A percentile compares a stretch with the other conserved stretches of the same genome.
Evolutionary conservation across 2,113 vertebrate species (phyloP).

Genomic region (Xiphorhynchus elegans): DNA sequence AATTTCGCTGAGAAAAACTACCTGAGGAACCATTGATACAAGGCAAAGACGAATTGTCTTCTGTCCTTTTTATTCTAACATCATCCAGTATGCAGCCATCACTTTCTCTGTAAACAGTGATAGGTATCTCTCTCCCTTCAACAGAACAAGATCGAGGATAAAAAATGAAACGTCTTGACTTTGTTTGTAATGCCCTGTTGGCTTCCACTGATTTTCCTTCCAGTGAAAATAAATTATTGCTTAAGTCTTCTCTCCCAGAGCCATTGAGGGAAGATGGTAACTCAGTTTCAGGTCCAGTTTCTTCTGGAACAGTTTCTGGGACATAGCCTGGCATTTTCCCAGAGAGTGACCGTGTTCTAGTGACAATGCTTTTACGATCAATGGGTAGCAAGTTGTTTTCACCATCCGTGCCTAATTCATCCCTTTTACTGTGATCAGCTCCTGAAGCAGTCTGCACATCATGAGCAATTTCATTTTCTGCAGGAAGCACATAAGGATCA

Average conservation of each 20-base stretch:
- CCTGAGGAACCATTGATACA: constrained; percentile 86
- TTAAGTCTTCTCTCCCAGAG: constrained; percentile 47
- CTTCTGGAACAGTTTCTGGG: constrained; percentile 95
- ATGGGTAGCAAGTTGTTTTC: constrained; percentile 80
- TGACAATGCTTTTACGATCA: constrained; percentile 84
- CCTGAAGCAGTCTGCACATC: not conserved
- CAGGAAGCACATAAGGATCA: constrained; percentile 73
- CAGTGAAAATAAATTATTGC: constrained; percentile 64
- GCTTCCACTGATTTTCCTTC: constrained; percentile 77
- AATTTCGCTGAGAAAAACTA: constrained; percentile 86
- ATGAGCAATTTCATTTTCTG: constrained; percentile 14
- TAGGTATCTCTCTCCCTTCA: constrained; percentile 82
- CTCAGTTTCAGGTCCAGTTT: constrained; percentile 82
- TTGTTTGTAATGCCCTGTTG: constrained; percentile 72
- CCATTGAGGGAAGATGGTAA: constrained; percentile 56
- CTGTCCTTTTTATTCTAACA: constrained; percentile 79
- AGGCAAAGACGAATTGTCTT: constrained; percentile 87
- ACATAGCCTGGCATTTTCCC: constrained; percentile 91
- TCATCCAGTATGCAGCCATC: constrained; percentile 72
- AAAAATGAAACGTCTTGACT: constrained; percentile 82
- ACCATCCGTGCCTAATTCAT: constrained; percentile 76
- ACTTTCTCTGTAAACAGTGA: constrained; percentile 76
- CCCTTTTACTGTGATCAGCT: constrained; percentile 45
- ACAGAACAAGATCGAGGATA: constrained; percentile 90
- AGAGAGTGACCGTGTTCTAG: constrained; percentile 89